Conservation (phyloP, 2,113 vertebrate genomes). For the Clarias magur region DNA sequence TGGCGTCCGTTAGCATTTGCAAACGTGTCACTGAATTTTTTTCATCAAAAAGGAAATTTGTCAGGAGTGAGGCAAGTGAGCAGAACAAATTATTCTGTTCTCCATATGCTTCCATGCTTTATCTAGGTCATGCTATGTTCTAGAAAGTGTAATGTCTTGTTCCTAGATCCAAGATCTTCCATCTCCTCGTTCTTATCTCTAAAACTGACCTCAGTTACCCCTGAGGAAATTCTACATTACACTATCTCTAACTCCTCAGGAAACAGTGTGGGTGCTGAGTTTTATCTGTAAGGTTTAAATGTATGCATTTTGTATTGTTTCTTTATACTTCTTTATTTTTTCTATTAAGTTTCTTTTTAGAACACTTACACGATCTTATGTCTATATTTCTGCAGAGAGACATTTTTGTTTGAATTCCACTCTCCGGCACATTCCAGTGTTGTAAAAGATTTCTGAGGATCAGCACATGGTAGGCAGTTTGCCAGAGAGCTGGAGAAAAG, state of each 20-base stretch:
- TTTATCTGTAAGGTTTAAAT: not conserved
- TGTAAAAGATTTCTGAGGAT: slow-evolving; percentile 69
- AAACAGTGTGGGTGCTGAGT: not conserved
- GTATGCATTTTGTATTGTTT: not conserved
- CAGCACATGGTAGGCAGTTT: slow-evolving; percentile 57
- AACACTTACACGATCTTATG: not conserved
- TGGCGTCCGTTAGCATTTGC: not conserved
- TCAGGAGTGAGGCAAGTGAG: not conserved
- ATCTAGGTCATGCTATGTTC: not conserved
- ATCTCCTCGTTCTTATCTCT: not conserved
- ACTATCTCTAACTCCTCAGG: not conserved
- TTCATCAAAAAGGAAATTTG: not conserved
- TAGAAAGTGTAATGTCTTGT: not conserved
- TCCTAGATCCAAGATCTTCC: not conserved
- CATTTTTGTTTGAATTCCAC: slow-evolving; percentile 81
- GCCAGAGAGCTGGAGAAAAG: slow-evolving; percentile 77
- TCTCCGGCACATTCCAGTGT: slow-evolving; percentile 82
- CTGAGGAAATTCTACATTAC: not conserved
- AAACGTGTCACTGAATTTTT: not conserved
- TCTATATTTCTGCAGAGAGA: slow-evolving; percentile 70
- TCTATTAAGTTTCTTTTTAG: not conserved
- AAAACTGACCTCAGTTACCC: not conserved
- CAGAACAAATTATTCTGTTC: not conserved
- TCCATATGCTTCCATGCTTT: not conserved
- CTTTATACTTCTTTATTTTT: too few relatives aligned